Evolutionary conservation across 2,888 invertebrate species (phyloP), one percentile per base, ranked within the genome.

Genomic region (Noctua janthe): DNA sequence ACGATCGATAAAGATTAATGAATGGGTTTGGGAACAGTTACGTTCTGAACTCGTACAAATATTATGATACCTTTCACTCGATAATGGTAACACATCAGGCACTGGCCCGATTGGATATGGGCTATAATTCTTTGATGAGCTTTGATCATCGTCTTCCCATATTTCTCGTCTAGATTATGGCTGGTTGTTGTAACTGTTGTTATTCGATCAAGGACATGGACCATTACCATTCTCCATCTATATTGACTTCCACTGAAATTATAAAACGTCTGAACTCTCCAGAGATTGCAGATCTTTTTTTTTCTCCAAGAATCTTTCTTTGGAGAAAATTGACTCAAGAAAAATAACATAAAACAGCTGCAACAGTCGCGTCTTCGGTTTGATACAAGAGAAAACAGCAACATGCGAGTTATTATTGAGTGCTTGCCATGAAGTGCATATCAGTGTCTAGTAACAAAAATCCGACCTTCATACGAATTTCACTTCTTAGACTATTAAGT

Each of bases 1-100:
- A 51, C 56, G 75, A 84, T 84, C 88, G 56, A 88, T 82, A 87
- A 74, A 81, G 82, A 78, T 80, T 29, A 81, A 83, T 76, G 29
- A 80, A 71, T 62, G 47, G 59, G 11, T 59, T 59, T 59, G 59
- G 35, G 23, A 62, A 90, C 88, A 84, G 88, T 83, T 88, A 88
- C 56, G 43, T 71, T 88, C 62, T 17, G 56, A 71, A n/a, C 71
- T 75, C 88, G 54, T 75, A 80, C 80, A 88, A 89, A 84, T 82
- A 82, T 82, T 82, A 74, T 80, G 56, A 64, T 29, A 80, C 76
- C 82, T 78, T 86, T 88, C 88, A 80, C 87, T 72, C 47, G 23
- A 79, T 72, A 78, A 77, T 85, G 56, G 73, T 62, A 71, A 69
- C 67, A 66, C 56, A 71, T 86, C 43, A 70, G 35, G 49, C 64